Percentiles rank a stretch among this genome's conserved stretches.
These are phyloP conservation scores for Caenorhabditis remanei DNA, from an alignment of 1,140 invertebrate genomes.

Conservation along the genomic window DNA sequence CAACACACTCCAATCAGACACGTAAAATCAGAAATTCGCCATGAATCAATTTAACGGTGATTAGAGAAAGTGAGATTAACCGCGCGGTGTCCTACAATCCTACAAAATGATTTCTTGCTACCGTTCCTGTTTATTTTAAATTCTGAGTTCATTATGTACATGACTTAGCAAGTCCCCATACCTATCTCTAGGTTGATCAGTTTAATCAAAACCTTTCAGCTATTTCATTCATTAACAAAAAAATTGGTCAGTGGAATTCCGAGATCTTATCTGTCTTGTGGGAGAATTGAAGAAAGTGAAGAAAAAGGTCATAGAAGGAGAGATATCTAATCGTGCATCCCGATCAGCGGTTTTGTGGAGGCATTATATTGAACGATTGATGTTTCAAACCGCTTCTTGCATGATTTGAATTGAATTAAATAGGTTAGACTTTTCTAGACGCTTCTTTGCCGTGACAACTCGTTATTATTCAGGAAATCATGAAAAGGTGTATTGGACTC, in stretches of 20 bases:
- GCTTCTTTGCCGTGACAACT: no score
- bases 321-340: neutral
- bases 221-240: no score
- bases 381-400: neutral
- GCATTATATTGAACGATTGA: neutral
- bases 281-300: neutral
- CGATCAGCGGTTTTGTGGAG: slow-evolving; percentile 2
- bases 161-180: neutral
- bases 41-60: neutral
- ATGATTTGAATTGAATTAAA: no score
- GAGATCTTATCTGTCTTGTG: neutral
- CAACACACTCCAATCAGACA: no score
- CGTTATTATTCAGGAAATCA: no score
- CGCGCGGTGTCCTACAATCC: neutral
- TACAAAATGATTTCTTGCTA: no score
- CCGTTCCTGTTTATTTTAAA: neutral
- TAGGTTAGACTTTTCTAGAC: no score
- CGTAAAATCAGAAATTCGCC: no score
- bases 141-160: neutral
- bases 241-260: neutral
- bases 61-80: neutral
- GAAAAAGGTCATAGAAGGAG: neutral
- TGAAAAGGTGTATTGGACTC: no score
- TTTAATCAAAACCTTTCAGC: no score
- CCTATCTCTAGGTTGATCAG: no score